These are phyloP conservation scores for Phoenicopterus ruber DNA, from an alignment of 2,113 vertebrate species.

Conservation along the genomic window DNA sequence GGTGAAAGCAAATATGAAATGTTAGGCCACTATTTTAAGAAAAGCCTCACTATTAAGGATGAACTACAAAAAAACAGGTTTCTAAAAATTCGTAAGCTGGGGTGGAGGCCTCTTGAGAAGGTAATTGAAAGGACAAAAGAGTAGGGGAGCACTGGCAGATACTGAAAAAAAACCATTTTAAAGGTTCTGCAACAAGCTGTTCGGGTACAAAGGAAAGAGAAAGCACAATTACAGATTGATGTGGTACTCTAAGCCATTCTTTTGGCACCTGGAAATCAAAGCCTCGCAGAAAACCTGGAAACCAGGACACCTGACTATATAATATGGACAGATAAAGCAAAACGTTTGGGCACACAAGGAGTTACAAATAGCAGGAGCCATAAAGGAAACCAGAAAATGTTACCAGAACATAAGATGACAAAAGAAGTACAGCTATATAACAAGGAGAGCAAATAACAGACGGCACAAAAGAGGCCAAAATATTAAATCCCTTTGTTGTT, in stretches of 20 bases:
- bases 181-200: background rate
- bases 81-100: background rate
- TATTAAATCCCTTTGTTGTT: background rate
- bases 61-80: background rate
- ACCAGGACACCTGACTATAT: background rate
- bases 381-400: background rate
- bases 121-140: slow-evolving; percentile 7
- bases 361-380: background rate
- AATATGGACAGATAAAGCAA: background rate
- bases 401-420: background rate
- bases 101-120: background rate
- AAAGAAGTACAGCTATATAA: background rate
- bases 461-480: background rate
- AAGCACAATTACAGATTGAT: background rate
- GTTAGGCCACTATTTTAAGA: background rate
- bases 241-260: background rate
- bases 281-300: background rate
- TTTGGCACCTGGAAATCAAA: slow-evolving; percentile 12
- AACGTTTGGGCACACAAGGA: background rate
- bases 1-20: background rate
- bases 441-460: background rate
- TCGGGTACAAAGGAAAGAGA: background rate
- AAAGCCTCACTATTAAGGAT: background rate
- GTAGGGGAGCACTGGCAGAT: background rate
- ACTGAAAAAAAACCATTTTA: background rate